Evolutionary conservation across 2,797 vertebrate genomes (phyloP), one percentile per base, ranked within the genome.

Genomic region (Pangasius sanitwongsei): DNA sequence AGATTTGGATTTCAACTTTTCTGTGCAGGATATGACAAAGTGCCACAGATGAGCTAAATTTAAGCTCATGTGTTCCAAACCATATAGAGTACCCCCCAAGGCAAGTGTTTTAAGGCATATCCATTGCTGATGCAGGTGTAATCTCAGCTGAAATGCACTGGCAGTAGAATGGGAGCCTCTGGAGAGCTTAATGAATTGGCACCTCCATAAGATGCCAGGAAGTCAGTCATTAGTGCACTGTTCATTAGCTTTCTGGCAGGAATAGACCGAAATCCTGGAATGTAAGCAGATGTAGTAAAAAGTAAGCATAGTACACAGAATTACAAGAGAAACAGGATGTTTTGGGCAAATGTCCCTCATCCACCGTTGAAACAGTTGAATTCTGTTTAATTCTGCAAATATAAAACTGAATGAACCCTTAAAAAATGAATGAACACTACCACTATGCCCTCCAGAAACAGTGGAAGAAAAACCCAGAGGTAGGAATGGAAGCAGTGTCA

Each of bases 181-280:
- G 25, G 50, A 48, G 74, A 50, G 74, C 41, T n/a, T n/a, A 55
- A 80, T 80, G 77, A 80, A 80, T 78, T 80, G 77, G 50, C 50
- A 80, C 16, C 77, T 20, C 53, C 50, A 80, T 57, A 57, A 57
- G 18, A 80, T 80, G 11, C 13, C 72, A 78, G 75, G 15, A 18
- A 57, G 53, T 55, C 53, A 81, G 78, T 81, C 78, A 23, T 57
- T 57, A 20, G 8, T 57, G n/a, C 53, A 81, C 31, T 81, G 53
- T 57, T 57, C 6, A 81, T 34, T 81, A 53, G 28, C 77, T 55
- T 77, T 48, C 74, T 55, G 48, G 15, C 74, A 77, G 41, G 13
- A 48, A 75, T 28, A 75, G 44, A 48, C 13, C 3, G 2, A 20
- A 31, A 55, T 80, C n/a, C 50, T 55, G 48, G 2, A 78, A 53